These are phyloP conservation scores for Brienomyrus brachyistius DNA, from an alignment of 2,113 vertebrate species.

Conservation along the genomic window DNA sequence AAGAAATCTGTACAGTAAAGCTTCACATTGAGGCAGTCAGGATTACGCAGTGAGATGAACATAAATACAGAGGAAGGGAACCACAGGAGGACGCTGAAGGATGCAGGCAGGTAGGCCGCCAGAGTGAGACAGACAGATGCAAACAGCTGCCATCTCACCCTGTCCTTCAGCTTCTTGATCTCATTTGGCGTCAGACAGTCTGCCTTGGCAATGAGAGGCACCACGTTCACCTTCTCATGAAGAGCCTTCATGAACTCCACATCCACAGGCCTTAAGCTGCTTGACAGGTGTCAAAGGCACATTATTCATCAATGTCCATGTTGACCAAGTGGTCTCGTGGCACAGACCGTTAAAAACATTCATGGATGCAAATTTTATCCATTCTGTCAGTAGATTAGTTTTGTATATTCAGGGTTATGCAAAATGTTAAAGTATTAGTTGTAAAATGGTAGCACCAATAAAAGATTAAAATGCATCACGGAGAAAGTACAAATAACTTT, in stretches of 20 bases:
- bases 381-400: not conserved
- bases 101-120: not conserved
- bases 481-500: not conserved
- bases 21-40: not conserved
- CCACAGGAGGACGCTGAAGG: not conserved
- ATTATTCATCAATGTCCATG: not conserved
- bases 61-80: not conserved
- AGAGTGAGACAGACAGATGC: not conserved
- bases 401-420: not conserved
- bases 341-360: not conserved
- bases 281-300: not conserved
- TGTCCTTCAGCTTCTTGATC: constrained; percentile 92
- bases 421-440: not conserved
- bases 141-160: constrained; percentile 61
- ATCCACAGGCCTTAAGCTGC: constrained; percentile 86
- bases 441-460: not conserved
- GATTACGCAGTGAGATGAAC: not conserved
- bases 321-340: not conserved
- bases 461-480: not conserved
- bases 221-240: constrained; percentile 95
- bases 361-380: not conserved
- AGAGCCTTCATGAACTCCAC: constrained; percentile 97
- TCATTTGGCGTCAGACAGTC: constrained; percentile 89
- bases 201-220: constrained; percentile 90
- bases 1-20: not conserved